Evolutionary conservation across 2,888 invertebrate genomes (phyloP).

Genomic region (Spisula subtruncata): DNA sequence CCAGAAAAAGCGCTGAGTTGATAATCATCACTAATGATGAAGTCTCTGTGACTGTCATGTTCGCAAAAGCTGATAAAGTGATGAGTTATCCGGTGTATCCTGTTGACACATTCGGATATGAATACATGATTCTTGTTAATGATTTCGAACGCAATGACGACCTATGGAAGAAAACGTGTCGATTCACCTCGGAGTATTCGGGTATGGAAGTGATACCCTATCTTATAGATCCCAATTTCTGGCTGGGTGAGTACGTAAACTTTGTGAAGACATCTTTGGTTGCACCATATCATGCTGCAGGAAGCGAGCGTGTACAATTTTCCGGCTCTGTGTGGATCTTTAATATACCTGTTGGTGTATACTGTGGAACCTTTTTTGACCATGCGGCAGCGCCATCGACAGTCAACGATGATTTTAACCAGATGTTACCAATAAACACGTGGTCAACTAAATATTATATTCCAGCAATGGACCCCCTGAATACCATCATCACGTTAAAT

Average conservation of each 20-base stretch:
- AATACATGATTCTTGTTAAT: constrained; percentile 32
- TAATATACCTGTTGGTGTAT: constrained; percentile 45
- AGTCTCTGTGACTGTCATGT: constrained; percentile 31
- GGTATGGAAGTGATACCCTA: neutral
- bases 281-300: neutral
- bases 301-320: neutral
- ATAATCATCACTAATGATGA: constrained; percentile 38
- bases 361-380: constrained; percentile 22
- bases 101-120: constrained; percentile 47
- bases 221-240: neutral
- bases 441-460: constrained; percentile 43
- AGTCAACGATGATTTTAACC: constrained; percentile 21
- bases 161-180: neutral
- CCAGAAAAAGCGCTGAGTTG: neutral
- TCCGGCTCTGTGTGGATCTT: constrained; percentile 12
- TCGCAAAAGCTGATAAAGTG: no score
- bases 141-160: neutral
- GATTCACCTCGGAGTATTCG: neutral
- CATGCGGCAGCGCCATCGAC: fast-evolving
- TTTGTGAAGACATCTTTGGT: neutral
- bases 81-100: constrained; percentile 43
- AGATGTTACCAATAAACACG: constrained; percentile 24
- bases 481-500: constrained; percentile 32
- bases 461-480: constrained; percentile 31
- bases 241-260: neutral